phyloP scores from a whole-genome alignment of 2,888 invertebrate genomes.

The Nomada fabriciana region DNA sequence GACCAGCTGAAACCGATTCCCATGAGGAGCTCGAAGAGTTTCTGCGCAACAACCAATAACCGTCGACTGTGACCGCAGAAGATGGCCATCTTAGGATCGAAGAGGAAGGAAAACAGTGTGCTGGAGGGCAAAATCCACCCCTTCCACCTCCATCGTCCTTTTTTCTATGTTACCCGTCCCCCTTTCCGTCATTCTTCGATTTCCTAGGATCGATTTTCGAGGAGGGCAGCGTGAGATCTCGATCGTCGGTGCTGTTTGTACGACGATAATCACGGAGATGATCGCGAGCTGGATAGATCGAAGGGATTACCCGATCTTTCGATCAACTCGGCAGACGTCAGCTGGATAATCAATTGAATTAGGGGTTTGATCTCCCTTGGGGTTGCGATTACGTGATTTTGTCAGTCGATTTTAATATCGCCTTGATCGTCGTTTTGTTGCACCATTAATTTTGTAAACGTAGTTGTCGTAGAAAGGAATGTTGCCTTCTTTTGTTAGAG shows the following conservation, averaged over 20 bases:
- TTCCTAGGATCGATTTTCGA: slow-evolving; percentile 62
- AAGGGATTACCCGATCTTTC: not conserved
- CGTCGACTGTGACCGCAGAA: slow-evolving; percentile 75
- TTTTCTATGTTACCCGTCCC: not conserved
- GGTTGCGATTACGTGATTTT: too few species aligned
- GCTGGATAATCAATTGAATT: slow-evolving; percentile 9
- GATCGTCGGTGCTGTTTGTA: slow-evolving; percentile 40
- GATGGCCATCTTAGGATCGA: slow-evolving; percentile 57
- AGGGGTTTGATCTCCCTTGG: not conserved
- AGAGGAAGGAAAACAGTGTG: slow-evolving; percentile 24
- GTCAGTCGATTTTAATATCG: too few species aligned
- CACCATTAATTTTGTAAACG: too few species aligned
- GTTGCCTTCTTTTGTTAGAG: too few species aligned
- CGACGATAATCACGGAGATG: slow-evolving; percentile 36
- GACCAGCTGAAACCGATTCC: slow-evolving; percentile 63
- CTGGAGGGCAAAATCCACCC: slow-evolving; percentile 50
- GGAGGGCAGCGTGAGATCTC: slow-evolving; percentile 76
- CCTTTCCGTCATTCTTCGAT: slow-evolving; percentile 54
- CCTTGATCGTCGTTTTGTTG: too few species aligned
- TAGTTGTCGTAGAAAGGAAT: too few species aligned
- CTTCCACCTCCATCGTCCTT: slow-evolving; percentile 9
- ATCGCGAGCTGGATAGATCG: not conserved
- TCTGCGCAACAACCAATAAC: slow-evolving; percentile 75
- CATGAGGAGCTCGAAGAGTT: slow-evolving; percentile 66
- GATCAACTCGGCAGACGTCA: slow-evolving; percentile 5